Percentiles rank a stretch among this genome's conserved stretches.
Evolutionary conservation across 2,888 invertebrate genomes (phyloP).

Genomic region (Cybosia mesomella): DNA sequence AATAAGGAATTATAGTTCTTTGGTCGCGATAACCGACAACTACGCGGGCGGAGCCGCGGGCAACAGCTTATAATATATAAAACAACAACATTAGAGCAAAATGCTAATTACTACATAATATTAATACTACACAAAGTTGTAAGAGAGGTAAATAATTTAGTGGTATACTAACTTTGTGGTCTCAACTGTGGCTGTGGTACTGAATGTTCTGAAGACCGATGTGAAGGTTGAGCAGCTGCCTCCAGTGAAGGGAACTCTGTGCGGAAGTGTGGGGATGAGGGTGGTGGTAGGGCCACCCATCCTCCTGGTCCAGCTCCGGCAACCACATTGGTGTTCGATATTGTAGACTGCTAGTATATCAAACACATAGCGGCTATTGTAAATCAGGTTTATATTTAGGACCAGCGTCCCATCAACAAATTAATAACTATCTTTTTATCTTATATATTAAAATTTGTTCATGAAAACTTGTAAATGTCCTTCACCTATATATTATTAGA

Average conservation of each 20-base stretch:
- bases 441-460: no score
- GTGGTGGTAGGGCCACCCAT: constrained; percentile 87
- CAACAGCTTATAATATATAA: neutral
- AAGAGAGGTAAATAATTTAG: neutral
- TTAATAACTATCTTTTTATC: no score
- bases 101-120: neutral
- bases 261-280: constrained; percentile 96
- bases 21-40: no score
- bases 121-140: no score
- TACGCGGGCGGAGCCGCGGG: no score
- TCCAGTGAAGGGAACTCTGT: constrained; percentile 97
- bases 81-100: neutral
- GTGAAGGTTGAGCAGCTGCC: constrained; percentile 89
- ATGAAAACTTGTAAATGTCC: no score
- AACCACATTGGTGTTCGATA: constrained; percentile 88
- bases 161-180: constrained; percentile 78
- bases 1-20: no score
- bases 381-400: neutral
- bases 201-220: constrained; percentile 78
- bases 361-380: neutral
- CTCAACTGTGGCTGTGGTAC: constrained; percentile 78
- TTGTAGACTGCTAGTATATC: constrained; percentile 75
- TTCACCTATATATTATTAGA: no score
- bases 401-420: neutral
- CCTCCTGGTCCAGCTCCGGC: constrained; percentile 83